Evolutionary conservation across 2,888 invertebrate genomes (phyloP), one percentile per base, ranked within the genome.

Genomic region (Tenthredo scrophulariae): DNA sequence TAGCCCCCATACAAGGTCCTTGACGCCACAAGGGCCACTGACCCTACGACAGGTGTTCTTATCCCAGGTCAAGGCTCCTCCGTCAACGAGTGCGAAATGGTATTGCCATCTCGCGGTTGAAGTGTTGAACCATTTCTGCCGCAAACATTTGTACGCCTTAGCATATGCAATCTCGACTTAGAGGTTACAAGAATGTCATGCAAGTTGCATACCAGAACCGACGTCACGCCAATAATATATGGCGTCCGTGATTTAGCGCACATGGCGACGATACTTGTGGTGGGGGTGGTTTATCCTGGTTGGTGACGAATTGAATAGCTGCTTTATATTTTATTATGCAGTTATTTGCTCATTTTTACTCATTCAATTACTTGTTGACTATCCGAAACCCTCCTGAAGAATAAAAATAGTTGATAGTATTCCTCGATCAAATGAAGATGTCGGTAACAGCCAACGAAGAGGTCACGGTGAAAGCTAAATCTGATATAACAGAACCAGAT

Each of bases 401-500:
- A 18, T 15, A 67, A 6, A 33, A 67, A 33, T 67, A 67, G 13
- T 67, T 7, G 18, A 67, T 18, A 33, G 67, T 18, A 33, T 29
- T 67, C 26, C 13, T 33, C 29, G 18, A n/a, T 33, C 1, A 18
- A 74, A 74, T 40, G n/a, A 74, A 74, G 46, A 83, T 83, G 83
- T 43, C 67, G 22, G 83, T 33, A 83, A 43, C 70, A 18, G 62
- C 29, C 6, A 33, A 46, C 29, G 80, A 62, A 65, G 67, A 83
- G 83, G 70, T 83, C 70, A 84, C 50, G 7, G n/a, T 29, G 3
- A 70, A 43, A 50, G 22, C 33, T 46, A 50, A 33, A 29, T 37
- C n/a, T 9, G 86, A 86, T 22, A 5, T 50, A 13, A 62, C 67
- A 7, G 84, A 85, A 7, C 10, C 15, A 18, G 85, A 88, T 13